Percentiles rank a stretch among this genome's conserved stretches.
phyloP scores from a whole-genome alignment of 2,113 vertebrate species.

The Atlantisia rogersi region DNA sequence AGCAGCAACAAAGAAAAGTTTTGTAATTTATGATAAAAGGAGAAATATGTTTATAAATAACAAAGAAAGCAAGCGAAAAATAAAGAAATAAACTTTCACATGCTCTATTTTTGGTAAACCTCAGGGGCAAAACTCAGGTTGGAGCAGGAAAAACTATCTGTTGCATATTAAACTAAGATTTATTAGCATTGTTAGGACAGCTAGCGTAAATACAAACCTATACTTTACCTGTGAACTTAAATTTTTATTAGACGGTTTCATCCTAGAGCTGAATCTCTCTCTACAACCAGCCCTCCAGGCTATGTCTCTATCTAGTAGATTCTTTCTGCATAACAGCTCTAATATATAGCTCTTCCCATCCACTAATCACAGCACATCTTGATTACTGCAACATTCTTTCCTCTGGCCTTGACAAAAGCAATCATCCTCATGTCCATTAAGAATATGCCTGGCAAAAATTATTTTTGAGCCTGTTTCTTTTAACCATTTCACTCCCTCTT shows the following conservation, averaged over 20 bases:
- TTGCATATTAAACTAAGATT: background rate
- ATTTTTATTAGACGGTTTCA: background rate
- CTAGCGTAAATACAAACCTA: background rate
- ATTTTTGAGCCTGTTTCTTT: constrained; percentile 19
- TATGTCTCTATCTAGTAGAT: background rate
- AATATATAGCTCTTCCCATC: constrained; percentile 11
- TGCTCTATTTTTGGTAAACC: background rate
- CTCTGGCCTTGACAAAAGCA: constrained; percentile 29
- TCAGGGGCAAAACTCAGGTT: background rate
- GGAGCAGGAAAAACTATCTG: background rate
- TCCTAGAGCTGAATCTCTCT: background rate
- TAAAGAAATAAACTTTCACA: background rate
- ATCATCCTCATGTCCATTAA: constrained; percentile 27
- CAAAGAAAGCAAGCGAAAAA: background rate
- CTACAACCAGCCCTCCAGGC: background rate
- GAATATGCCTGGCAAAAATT: constrained; percentile 16
- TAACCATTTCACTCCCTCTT: background rate
- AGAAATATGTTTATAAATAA: background rate
- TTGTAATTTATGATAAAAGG: background rate
- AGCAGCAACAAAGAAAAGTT: background rate
- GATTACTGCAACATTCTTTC: constrained; percentile 32
- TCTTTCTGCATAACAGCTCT: background rate
- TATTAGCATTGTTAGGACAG: background rate
- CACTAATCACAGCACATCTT: constrained; percentile 22
- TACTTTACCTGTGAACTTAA: background rate